Evolutionary conservation across 2,113 vertebrate genomes (phyloP).

Genomic region (Eretmodus cyanostictus): DNA sequence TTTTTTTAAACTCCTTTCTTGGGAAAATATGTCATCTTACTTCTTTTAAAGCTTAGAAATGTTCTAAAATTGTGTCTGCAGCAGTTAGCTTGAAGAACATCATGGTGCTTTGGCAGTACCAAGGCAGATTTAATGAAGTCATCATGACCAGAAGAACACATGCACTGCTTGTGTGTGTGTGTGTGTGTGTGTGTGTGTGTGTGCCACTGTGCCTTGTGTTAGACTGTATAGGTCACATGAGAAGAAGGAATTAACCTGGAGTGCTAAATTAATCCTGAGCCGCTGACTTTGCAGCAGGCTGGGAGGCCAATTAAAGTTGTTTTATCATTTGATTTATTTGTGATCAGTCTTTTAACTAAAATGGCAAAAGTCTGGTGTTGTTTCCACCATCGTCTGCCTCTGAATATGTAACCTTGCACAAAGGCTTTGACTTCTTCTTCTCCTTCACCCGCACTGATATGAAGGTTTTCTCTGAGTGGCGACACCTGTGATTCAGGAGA

Average conservation of each 20-base stretch:
- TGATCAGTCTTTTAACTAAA: not conserved
- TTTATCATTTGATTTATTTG: not conserved
- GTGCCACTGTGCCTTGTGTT: not conserved
- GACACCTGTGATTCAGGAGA: not conserved
- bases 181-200: not conserved
- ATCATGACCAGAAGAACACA: not conserved
- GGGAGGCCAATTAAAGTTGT: not conserved
- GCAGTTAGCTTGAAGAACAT: not conserved
- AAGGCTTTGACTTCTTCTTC: not conserved
- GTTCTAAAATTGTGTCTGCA: not conserved
- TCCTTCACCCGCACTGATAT: not conserved
- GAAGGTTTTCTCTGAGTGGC: not conserved
- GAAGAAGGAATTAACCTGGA: not conserved
- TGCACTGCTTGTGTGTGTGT: not conserved
- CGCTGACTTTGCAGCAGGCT: not conserved
- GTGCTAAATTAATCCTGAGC: not conserved
- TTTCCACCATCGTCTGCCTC: not conserved
- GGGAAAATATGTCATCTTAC: constrained; percentile 15
- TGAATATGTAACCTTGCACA: not conserved
- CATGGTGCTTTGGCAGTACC: not conserved
- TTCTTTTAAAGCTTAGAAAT: not conserved
- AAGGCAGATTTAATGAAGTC: not conserved
- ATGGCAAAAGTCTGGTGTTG: not conserved
- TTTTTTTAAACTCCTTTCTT: not conserved
- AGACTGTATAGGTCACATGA: not conserved